Percentiles rank a stretch among this genome's conserved stretches.
Evolutionary conservation across 2,888 invertebrate genomes (phyloP).

Genomic region (Xestia ashworthii): DNA sequence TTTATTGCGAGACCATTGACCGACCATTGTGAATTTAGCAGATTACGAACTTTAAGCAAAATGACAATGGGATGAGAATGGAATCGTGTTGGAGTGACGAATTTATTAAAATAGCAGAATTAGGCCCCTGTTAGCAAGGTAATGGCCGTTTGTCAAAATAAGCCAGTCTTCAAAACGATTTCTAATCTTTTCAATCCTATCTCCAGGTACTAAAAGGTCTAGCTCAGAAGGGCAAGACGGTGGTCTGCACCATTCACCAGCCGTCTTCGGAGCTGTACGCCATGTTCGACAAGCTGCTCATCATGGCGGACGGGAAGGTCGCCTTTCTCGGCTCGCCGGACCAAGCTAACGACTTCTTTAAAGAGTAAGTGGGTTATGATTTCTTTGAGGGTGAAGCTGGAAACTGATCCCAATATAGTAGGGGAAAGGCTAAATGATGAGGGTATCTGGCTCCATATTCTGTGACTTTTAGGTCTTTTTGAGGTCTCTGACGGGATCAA

Average conservation of each 20-base stretch:
- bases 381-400: not conserved
- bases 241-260: slow-evolving; percentile 98
- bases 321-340: slow-evolving; percentile 96
- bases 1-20: too few relatives aligned
- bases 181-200: not conserved
- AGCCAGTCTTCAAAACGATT: too few relatives aligned
- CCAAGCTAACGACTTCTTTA: slow-evolving; percentile 95
- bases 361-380: slow-evolving; percentile 90
- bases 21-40: too few relatives aligned
- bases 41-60: too few relatives aligned
- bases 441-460: not conserved
- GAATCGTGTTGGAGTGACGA: too few relatives aligned
- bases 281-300: slow-evolving; percentile 96
- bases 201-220: slow-evolving; percentile 92
- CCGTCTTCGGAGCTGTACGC: slow-evolving; percentile 97
- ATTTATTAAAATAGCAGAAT: too few relatives aligned
- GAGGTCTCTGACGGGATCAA: too few relatives aligned
- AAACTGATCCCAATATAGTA: not conserved
- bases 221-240: slow-evolving; percentile 96
- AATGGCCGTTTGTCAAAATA: too few relatives aligned
- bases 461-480: not conserved
- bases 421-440: not conserved
- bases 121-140: too few relatives aligned
- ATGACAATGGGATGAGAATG: too few relatives aligned
- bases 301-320: slow-evolving; percentile 97